A percentile compares a stretch with the other conserved stretches of the same genome.
These are phyloP conservation scores for Neodontobutis hainanensis DNA, from an alignment of 2,113 vertebrate species.

Conservation along the genomic window DNA sequence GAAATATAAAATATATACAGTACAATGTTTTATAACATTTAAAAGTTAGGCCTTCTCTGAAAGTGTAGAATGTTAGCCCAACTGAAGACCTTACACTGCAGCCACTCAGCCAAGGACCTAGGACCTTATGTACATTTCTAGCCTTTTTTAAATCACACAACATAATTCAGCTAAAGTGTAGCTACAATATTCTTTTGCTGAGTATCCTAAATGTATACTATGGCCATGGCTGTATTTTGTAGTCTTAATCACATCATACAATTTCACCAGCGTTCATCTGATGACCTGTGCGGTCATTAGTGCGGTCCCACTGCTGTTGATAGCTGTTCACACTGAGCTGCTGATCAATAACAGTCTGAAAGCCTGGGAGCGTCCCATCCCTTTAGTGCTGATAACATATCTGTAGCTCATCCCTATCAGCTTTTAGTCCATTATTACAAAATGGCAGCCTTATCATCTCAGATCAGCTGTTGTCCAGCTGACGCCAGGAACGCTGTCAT, in stretches of 20 bases:
- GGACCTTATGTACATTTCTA: no score
- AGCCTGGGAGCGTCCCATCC: slow-evolving; percentile 8
- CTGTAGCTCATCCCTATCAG: slow-evolving; percentile 36
- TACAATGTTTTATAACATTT: no score
- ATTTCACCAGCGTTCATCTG: slow-evolving; percentile 41
- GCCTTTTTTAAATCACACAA: no score
- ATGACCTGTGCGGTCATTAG: slow-evolving; percentile 27
- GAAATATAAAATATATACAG: no score
- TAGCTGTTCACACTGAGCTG: slow-evolving; percentile 30
- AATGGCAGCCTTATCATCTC: slow-evolving; percentile 36
- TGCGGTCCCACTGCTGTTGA: slow-evolving; percentile 21
- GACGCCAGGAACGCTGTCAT: slow-evolving; percentile 16
- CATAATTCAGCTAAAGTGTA: no score
- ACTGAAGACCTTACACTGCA: slow-evolving; percentile 91
- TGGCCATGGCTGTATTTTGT: slow-evolving; percentile 14
- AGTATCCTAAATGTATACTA: not conserved
- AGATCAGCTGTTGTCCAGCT: slow-evolving; percentile 32
- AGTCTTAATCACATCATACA: slow-evolving; percentile 32
- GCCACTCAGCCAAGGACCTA: slow-evolving; percentile 81
- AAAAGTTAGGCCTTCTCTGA: no score
- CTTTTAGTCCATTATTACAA: slow-evolving; percentile 32
- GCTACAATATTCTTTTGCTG: not conserved
- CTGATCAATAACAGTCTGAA: slow-evolving; percentile 38
- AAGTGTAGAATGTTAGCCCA: no score
- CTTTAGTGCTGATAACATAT: slow-evolving; percentile 37